Evolutionary conservation across 2,797 vertebrate species (phyloP), one percentile per base, ranked within the genome.

Genomic region (Sphenopsis melanotis): DNA sequence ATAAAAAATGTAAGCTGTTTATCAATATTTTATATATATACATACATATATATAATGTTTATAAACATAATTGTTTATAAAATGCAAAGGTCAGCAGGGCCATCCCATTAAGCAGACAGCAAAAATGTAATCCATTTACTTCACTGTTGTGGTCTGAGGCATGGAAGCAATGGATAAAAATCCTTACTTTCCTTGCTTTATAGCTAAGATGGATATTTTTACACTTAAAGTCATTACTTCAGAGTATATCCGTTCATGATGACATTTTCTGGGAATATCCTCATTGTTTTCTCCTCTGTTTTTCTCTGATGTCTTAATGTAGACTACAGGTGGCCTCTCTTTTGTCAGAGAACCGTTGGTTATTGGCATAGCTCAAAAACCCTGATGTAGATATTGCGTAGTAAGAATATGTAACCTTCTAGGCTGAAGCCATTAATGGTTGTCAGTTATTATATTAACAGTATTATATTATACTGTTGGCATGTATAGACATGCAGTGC

Each of bases 181-280:
- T 59, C 34, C 32, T 56, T 75, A 8, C 14, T 77, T 72, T 9
- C 2, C 34, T 30, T 88, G 14, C 34, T 68, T 41, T 83, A 2
- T 60, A 56, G 23, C 46, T 37, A 23, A 63, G 14, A 41, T 56
- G 21, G 42, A 7, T 83, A 12, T 71, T 55, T 65, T 92, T 90
- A 42, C 47, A 27, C 10, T 46, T 59, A 6, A 0, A 53, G 49
- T 63, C 20, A 41, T 50, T 75, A 57, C 23, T 92, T 53, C 44
- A 47, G 36, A 36, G 9, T 39, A 3, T 61, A 6, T 47, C 15
- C 0, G 0, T 65, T 76, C 7, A 14, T 37, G 16, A n/a, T 87
- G n/a, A 17, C 6, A 2, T 53, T 87, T 92, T 57, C 27, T 71
- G 18, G 17, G 56, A 22, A 19, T 85, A 39, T 8, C 20, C 4